Evolutionary conservation across 2,113 vertebrate species (phyloP).

Genomic region (Porphyrio hochstetteri): DNA sequence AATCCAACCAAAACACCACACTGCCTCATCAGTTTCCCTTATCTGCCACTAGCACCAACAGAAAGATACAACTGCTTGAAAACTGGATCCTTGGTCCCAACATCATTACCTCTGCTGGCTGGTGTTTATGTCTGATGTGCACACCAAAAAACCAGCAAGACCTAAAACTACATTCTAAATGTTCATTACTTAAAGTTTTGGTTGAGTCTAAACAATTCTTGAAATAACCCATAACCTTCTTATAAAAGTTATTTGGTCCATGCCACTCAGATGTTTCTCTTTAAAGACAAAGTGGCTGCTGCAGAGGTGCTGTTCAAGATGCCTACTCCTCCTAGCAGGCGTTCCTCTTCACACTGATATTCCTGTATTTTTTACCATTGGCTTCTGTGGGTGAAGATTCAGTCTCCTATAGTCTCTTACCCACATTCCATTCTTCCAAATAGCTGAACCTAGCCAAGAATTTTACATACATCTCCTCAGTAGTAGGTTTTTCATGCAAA

Average conservation of each 20-base stretch:
- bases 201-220: not conserved
- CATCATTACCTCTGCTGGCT: not conserved
- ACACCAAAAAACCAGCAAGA: not conserved
- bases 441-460: not conserved
- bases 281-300: not conserved
- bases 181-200: not conserved
- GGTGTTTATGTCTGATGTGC: not conserved
- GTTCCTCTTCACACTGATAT: not conserved
- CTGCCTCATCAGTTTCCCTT: not conserved
- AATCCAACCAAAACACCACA: too few species aligned
- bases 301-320: not conserved
- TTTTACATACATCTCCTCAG: not conserved
- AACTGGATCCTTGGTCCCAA: not conserved
- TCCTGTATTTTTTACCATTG: not conserved
- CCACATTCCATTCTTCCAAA: not conserved
- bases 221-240: not conserved
- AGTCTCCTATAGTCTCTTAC: not conserved
- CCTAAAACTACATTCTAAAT: not conserved
- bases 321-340: not conserved
- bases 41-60: not conserved
- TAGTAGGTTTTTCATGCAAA: not conserved
- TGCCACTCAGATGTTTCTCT: not conserved
- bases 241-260: not conserved
- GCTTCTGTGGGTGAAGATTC: not conserved
- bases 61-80: not conserved